Percentiles rank a stretch among this genome's conserved stretches.
Evolutionary conservation across 2,888 invertebrate species (phyloP).

Genomic region (Papilio demoleus): DNA sequence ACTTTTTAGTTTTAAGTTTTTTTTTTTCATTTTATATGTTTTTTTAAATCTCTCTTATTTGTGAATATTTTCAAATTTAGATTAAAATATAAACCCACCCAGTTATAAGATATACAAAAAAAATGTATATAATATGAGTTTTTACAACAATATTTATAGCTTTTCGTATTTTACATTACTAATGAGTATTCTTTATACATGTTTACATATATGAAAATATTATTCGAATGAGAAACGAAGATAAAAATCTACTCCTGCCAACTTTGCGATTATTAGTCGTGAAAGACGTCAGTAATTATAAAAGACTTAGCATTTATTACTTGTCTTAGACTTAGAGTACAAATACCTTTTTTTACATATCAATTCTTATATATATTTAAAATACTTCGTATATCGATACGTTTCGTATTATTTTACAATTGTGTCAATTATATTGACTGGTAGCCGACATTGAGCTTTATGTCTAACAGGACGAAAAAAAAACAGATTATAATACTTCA

Average conservation of each 20-base stretch:
- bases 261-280: neutral
- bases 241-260: neutral
- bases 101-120: conserved; percentile 36
- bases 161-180: conserved; percentile 20
- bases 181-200: neutral
- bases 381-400: neutral
- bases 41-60: neutral
- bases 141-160: conserved; percentile 15
- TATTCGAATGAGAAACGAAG: neutral
- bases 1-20: neutral
- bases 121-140: conserved; percentile 25
- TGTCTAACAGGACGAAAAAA: neutral
- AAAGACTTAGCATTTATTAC: neutral
- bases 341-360: neutral
- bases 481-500: neutral
- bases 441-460: conserved; percentile 3
- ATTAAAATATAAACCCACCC: conserved; percentile 43
- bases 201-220: neutral
- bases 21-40: neutral
- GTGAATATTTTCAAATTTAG: conserved; percentile 19
- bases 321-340: conserved; percentile 20
- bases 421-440: conserved; percentile 17
- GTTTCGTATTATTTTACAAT: conserved; percentile 6
- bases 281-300: neutral
- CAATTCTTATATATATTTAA: neutral